A percentile compares a stretch with the other conserved stretches of the same genome.
Conservation (phyloP, 2,888 invertebrate genomes). For the Andrena bicolor region DNA sequence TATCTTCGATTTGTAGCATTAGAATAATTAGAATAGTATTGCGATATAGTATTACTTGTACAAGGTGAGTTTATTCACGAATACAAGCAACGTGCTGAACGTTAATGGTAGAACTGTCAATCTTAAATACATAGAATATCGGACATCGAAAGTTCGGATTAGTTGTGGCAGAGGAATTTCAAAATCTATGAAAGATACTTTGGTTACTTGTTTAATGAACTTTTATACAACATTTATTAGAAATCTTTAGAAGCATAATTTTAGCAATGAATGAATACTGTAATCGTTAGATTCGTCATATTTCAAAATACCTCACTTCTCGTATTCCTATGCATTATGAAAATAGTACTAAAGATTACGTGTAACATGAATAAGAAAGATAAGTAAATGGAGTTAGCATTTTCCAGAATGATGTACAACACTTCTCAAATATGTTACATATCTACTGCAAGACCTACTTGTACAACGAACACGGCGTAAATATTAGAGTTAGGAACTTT, state of each 20-base stretch:
- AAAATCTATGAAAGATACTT: slow-evolving; percentile 7
- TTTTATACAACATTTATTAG: slow-evolving; percentile 23
- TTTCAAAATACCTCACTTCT: slow-evolving; percentile 21
- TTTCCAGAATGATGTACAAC: slow-evolving; percentile 43
- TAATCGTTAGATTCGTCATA: neutral
- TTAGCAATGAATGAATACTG: slow-evolving; percentile 16
- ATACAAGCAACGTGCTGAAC: slow-evolving; percentile 26
- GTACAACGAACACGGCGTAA: slow-evolving; percentile 47
- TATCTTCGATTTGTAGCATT: slow-evolving; percentile 72
- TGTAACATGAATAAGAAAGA: slow-evolving; percentile 37
- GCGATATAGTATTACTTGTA: slow-evolving; percentile 23
- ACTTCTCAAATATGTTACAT: slow-evolving; percentile 29
- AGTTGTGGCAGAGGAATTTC: slow-evolving; percentile 17
- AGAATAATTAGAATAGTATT: slow-evolving; percentile 69
- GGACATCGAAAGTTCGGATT: slow-evolving; percentile 27
- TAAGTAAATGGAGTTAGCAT: slow-evolving; percentile 35
- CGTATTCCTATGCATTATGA: slow-evolving; percentile 40
- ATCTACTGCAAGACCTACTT: slow-evolving; percentile 31
- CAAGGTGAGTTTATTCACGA: slow-evolving; percentile 30
- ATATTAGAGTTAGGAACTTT: slow-evolving; percentile 64
- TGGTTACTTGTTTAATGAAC: slow-evolving; percentile 8
- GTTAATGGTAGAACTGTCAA: slow-evolving; percentile 33
- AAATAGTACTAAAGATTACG: slow-evolving; percentile 45
- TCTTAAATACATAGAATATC: slow-evolving; percentile 38
- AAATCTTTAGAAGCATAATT: slow-evolving; percentile 13